Evolutionary conservation across 2,888 invertebrate genomes (phyloP).

Genomic region (Polylopha cassiicola): DNA sequence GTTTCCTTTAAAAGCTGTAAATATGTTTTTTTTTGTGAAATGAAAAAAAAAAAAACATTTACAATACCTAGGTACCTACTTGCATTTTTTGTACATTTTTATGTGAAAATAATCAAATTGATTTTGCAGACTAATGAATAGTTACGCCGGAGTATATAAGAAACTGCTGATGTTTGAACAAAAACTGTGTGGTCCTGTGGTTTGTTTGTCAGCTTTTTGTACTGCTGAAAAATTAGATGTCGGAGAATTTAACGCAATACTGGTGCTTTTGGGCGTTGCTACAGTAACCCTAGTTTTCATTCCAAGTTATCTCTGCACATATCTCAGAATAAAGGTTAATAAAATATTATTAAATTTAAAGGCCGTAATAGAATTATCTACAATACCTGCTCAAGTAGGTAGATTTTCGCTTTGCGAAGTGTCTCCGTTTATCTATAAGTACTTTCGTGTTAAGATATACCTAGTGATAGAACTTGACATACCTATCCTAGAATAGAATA

Average conservation of each 20-base stretch:
- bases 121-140: slow-evolving; percentile 41
- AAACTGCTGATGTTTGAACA: slow-evolving; percentile 54
- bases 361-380: too few relatives aligned
- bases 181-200: slow-evolving; percentile 37
- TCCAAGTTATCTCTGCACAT: slow-evolving; percentile 39
- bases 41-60: too few relatives aligned
- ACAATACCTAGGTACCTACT: too few relatives aligned
- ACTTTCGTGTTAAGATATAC: too few relatives aligned
- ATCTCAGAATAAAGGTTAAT: slow-evolving; percentile 36
- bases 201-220: slow-evolving; percentile 49
- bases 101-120: slow-evolving; percentile 10
- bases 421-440: too few relatives aligned
- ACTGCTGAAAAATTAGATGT: slow-evolving; percentile 37
- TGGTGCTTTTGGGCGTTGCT: slow-evolving; percentile 33
- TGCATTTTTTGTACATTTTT: too few relatives aligned
- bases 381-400: too few relatives aligned
- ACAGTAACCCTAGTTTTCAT: slow-evolving; percentile 33
- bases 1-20: too few relatives aligned
- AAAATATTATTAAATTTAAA: neutral
- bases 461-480: too few relatives aligned
- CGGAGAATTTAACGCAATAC: slow-evolving; percentile 37
- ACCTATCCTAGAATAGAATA: too few relatives aligned
- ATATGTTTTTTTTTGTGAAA: too few relatives aligned
- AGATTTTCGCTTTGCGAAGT: too few relatives aligned
- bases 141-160: slow-evolving; percentile 44